Evolutionary conservation across 2,113 vertebrate genomes (phyloP), one percentile per base, ranked within the genome.

Genomic region (Erpornis zantholeuca): DNA sequence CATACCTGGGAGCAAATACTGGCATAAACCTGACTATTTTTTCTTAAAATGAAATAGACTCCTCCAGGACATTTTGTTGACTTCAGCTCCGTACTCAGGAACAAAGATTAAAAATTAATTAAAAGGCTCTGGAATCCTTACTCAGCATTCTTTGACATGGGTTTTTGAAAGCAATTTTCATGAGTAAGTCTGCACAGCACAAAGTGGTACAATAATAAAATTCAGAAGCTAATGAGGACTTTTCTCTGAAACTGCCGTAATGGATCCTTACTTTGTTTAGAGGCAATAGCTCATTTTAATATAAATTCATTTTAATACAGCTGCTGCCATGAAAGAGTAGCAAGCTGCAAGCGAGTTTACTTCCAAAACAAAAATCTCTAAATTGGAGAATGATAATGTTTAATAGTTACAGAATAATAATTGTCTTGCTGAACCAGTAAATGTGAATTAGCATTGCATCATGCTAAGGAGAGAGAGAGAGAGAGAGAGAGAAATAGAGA

Each of bases 81-180:
- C 63, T 93, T 88, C 75, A n/a, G 28, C 33, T 57, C 22, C n/a
- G 23, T 53, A 25, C 12, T 72, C 65, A 33, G 38, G 63, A 93
- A 77, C 10, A 90, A 69, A 80, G 63, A 77, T 72, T 77, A 76
- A 82, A 92, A 89, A 89, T 71, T 5, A 89, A 59, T 87, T 73
- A 84, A 87, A 96, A 94, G 61, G 29, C 24, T 36, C 44, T 71
- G 44, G 91, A 87, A 69, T 31, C 19, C 42, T 75, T 68, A 42
- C 59, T 92, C 53, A 82, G 61, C 78, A n/a, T 84, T 70, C 44
- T 76, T 93, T 84, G 52, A 59, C 35, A 25, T 11, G 7, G 15
- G 16, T 9, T 66, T 91, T 88, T 88, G 42, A 88, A 86, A 75
- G 45, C 33, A 59, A 2, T 65, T 82, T 89, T 82, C 61, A 42